phyloP scores from a whole-genome alignment of 2,888 invertebrate species.

The Aphidoletes aphidimyza region DNA sequence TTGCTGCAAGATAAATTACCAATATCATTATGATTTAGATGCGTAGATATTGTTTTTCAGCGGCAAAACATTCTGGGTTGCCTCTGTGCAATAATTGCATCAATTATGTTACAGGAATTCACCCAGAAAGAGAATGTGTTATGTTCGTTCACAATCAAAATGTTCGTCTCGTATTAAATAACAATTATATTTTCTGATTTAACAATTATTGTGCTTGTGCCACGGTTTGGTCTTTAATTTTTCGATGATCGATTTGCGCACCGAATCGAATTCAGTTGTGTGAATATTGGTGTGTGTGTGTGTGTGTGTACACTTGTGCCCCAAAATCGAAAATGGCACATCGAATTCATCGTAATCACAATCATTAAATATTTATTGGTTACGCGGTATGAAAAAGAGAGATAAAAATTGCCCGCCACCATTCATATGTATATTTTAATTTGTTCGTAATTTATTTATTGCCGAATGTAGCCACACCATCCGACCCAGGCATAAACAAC shows the following conservation, averaged over 20 bases:
- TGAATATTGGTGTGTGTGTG: too few species aligned
- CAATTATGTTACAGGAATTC: too few species aligned
- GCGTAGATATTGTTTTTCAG: neutral
- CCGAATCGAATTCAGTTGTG: neutral
- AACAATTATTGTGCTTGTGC: too few species aligned
- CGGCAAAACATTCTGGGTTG: too few species aligned
- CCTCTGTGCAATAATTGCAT: too few species aligned
- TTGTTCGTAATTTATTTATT: conserved; percentile 44
- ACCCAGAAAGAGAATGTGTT: too few species aligned
- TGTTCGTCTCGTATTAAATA: conserved; percentile 6
- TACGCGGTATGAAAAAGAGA: neutral
- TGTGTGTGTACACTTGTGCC: conserved; percentile 5
- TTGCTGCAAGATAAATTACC: conserved; percentile 31
- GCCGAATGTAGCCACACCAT: neutral
- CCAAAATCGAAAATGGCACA: too few species aligned
- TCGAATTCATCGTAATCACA: conserved; percentile 25
- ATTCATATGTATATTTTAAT: neutral
- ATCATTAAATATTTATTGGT: conserved; percentile 50
- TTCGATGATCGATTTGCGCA: conserved; percentile 23
- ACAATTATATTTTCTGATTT: conserved; percentile 52
- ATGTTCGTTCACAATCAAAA: too few species aligned
- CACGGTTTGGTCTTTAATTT: conserved; percentile 44
- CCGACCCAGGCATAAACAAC: neutral
- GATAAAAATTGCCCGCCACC: neutral
- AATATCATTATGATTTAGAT: conserved; percentile 20